Base-by-base conservation (phyloP, 2,888 invertebrate species). In the Tetranychus truncatus region DNA sequence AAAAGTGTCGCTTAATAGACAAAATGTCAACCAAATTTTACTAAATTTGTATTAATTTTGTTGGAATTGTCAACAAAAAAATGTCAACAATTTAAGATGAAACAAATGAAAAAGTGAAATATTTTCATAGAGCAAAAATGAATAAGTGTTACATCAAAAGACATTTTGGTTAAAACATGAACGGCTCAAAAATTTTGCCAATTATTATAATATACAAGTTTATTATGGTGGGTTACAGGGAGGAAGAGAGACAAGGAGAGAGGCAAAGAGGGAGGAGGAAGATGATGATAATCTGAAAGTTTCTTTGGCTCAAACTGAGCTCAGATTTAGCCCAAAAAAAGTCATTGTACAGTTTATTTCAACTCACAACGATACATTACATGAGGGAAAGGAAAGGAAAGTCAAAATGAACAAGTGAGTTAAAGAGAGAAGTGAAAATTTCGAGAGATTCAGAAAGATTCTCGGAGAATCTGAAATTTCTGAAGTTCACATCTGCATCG, bases 401-500 rank as follows among this genome's bases (percentile, higher is more conserved):
- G 55, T 34, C 66, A 15, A 11, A 8, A 66, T 66, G 66, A 66
- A 7, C 66, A n/a, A 20, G 69, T 20, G 67, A 67, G 24, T 18
- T 11, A 21, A 67, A 67, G 20, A 67, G 67, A n/a, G 8, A 67
- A n/a, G n/a, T 5, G 24, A 67, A 67, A n/a, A 67, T 9, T 8
- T 9, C 5, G 67, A 67, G 67, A 7, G 67, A 67, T 18, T 20
- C n/a, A 69, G 69, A 69, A 24, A 69, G 69, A 69, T 11, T 20
- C 11, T 24, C 20, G 34, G 69, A 69, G 69, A 69, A 1, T 69
- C 20, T 69, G 69, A 69, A 34, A 34, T 34, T 69, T 6, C 24
- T 69, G 69, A 69, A 69, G 24, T 20, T 69, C 34, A 20, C 69
- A 69, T 69, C 24, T 21, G 9, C 55, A 55, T 55, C 55, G 55